phyloP scores from a whole-genome alignment of 2,113 vertebrate species.

The Pterocles gutturalis region DNA sequence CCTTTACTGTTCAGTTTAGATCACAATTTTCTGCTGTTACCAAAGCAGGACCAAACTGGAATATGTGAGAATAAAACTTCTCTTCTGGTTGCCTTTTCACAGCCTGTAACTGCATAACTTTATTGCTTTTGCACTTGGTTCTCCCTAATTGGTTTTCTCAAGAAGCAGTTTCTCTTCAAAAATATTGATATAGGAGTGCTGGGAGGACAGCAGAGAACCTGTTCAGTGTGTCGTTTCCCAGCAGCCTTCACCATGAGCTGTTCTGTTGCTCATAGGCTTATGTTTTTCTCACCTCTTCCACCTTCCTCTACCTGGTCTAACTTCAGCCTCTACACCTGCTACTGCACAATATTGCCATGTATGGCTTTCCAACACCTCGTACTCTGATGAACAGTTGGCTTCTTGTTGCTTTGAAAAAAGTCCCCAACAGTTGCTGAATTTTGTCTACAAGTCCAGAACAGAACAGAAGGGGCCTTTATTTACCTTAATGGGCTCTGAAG shows the following conservation, averaged over 20 bases:
- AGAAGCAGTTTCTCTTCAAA: neutral
- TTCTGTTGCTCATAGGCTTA: neutral
- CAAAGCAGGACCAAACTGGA: neutral
- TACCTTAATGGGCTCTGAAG: neutral
- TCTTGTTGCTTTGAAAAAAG: neutral
- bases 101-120: neutral
- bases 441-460: neutral
- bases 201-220: neutral
- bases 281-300: constrained; percentile 16
- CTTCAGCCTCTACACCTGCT: constrained; percentile 12
- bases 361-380: constrained; percentile 4
- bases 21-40: neutral
- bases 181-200: neutral
- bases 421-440: constrained; percentile 9
- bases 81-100: neutral
- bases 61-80: neutral
- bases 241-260: neutral
- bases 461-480: constrained; percentile 23
- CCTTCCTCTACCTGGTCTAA: neutral
- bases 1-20: neutral
- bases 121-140: neutral
- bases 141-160: neutral
- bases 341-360: neutral
- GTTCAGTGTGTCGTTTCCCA: neutral
- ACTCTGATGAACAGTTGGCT: constrained; percentile 34